Evolutionary conservation across 1,140 invertebrate species (phyloP), one percentile per base, ranked within the genome.

Genomic region (Proctacanthus coquilletti): DNA sequence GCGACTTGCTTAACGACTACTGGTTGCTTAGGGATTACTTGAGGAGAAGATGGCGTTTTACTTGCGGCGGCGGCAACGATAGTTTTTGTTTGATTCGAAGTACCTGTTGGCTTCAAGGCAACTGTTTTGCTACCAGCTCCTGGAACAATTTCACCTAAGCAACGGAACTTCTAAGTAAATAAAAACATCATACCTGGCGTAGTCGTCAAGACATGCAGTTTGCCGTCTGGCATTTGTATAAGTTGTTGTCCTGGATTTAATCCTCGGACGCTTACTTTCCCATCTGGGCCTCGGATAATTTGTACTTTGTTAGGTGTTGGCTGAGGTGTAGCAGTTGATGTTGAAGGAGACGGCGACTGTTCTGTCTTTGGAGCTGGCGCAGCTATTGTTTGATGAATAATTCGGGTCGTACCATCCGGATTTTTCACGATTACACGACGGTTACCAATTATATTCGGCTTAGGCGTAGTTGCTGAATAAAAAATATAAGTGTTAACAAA

Each of bases 221-320:
- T 86, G 0, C 92, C 92, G 64, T 95, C 89, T 0, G 89, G 77
- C 70, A 92, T 79, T 55, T 93, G 84, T 17, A 94, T 77, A 18
- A 94, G 64, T 49, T 94, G 87, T 52, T 97, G 92, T n/a, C 89
- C 87, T 32, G 87, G 83, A 57, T 91, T 70, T 2, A 96, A 64
- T 5, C 91, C 92, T 40, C 84, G 72, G 3, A 95, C 87, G 56
- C 89, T 86, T 1, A 95, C 65, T 62, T 92, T 89, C 13, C 89
- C 89, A 61, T 92, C 86, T 0, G 84, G 79, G 1, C 79, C 76
- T 48, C 85, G 77, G 44, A 91, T 77, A 40, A 95, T 88, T 66
- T 93, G 88, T 19, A 96, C 81, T 55, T 84, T 81, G 53, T 86
- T 81, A 37, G 71, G 75, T 9, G 61, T 61, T 1, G 69, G 61